Conservation (phyloP, 2,797 vertebrate genomes). For the Hemibagrus guttatus region DNA sequence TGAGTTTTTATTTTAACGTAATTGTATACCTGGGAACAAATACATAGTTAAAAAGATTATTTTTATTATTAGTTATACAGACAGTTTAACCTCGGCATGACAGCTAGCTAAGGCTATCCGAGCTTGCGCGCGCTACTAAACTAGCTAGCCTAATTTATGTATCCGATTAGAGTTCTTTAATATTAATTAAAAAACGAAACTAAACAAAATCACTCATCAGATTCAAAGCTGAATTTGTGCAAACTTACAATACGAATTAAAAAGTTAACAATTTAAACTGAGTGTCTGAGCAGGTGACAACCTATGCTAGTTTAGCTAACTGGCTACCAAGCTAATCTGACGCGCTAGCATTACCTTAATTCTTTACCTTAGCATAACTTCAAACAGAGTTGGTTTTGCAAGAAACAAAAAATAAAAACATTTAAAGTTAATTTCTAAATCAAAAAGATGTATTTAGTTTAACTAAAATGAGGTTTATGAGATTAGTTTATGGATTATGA, state of each 20-base stretch:
- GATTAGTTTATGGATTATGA: neutral
- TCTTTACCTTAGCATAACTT: neutral
- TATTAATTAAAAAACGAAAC: neutral
- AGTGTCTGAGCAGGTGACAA: neutral
- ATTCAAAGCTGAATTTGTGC: neutral
- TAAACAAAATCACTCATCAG: too few relatives aligned
- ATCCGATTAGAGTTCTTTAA: neutral
- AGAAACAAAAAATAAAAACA: neutral
- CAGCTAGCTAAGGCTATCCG: neutral
- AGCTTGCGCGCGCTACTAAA: neutral
- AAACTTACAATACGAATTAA: too few relatives aligned
- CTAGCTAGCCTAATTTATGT: too few relatives aligned
- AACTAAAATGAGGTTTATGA: neutral
- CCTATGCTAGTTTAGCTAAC: neutral
- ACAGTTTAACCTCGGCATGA: neutral
- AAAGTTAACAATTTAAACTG: neutral
- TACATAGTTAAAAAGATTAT: neutral
- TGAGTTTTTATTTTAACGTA: neutral
- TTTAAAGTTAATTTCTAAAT: too few relatives aligned
- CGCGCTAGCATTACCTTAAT: neutral
- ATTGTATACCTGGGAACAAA: too few relatives aligned
- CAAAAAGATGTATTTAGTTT: too few relatives aligned
- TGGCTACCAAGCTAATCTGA: constrained; percentile 3
- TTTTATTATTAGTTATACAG: too few relatives aligned
- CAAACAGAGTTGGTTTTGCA: neutral